These are phyloP conservation scores for Nezara viridula DNA, from an alignment of 2,888 invertebrate genomes.

Conservation along the genomic window DNA sequence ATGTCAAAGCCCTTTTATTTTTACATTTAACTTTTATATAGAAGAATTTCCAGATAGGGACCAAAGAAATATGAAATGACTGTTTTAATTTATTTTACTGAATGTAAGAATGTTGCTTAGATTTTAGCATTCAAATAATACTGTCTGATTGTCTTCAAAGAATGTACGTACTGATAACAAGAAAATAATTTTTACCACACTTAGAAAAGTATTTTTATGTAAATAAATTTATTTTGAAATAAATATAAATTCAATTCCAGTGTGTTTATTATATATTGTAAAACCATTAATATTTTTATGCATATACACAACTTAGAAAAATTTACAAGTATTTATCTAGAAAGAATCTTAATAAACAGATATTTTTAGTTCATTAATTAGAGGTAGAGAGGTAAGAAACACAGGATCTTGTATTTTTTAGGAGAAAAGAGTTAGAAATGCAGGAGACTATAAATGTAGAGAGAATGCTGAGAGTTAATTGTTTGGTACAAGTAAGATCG, in stretches of 20 bases:
- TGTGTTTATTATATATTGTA: background rate
- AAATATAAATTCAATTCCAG: background rate
- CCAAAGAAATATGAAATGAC: constrained; percentile 24
- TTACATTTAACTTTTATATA: background rate
- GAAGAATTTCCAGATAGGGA: background rate
- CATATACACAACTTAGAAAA: background rate
- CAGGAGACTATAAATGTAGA: too few relatives aligned
- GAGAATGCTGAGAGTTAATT: too few relatives aligned
- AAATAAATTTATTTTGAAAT: constrained; percentile 42
- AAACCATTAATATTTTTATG: background rate
- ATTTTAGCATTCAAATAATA: background rate
- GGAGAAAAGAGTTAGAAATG: too few relatives aligned
- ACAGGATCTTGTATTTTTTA: too few relatives aligned
- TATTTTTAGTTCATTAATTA: too few relatives aligned
- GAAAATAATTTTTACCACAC: constrained; percentile 41
- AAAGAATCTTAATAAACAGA: background rate
- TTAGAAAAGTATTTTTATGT: constrained; percentile 49
- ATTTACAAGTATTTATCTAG: background rate
- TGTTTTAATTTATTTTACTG: constrained; percentile 9
- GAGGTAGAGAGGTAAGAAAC: too few relatives aligned
- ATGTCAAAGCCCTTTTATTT: background rate
- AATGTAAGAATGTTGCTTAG: background rate
- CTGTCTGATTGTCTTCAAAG: background rate
- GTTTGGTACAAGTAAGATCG: too few relatives aligned
- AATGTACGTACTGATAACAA: constrained; percentile 28